Evolutionary conservation across 1,140 invertebrate species (phyloP).

Genomic region (Diorhabda sublineata): DNA sequence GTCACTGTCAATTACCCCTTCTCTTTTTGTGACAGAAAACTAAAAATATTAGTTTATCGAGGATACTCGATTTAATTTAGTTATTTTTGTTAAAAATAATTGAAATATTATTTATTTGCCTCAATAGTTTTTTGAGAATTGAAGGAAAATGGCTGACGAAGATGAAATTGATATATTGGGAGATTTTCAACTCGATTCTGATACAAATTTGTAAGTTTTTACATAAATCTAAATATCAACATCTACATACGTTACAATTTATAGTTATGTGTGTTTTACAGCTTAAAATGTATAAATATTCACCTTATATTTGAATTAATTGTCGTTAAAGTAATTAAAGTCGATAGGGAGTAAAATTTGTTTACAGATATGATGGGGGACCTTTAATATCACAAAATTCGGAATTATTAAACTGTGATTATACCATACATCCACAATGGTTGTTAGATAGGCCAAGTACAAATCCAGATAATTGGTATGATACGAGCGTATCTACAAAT

Average conservation of each 20-base stretch:
- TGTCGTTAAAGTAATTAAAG: conserved; percentile 10
- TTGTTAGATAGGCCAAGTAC: conserved; percentile 56
- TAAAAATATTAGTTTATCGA: too few species aligned
- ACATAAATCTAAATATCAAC: background rate
- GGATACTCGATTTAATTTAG: too few species aligned
- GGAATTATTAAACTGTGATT: conserved; percentile 55
- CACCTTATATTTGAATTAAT: background rate
- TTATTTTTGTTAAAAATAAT: too few species aligned
- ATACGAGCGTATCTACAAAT: conserved; percentile 18
- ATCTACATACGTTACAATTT: background rate
- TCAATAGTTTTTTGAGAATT: background rate
- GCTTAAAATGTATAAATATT: background rate
- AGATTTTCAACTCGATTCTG: conserved; percentile 43
- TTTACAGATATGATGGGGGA: conserved; percentile 5
- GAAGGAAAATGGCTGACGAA: conserved; percentile 44
- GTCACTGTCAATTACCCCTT: too few species aligned
- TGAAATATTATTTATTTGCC: too few species aligned
- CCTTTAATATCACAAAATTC: conserved; percentile 53
- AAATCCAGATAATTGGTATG: conserved; percentile 48
- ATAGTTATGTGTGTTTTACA: background rate
- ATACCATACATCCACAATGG: conserved; percentile 63
- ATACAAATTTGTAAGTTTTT: conserved; percentile 38
- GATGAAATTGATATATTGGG: conserved; percentile 48
- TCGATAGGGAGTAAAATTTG: conserved; percentile 44
- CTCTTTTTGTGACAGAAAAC: too few species aligned